phyloP scores from a whole-genome alignment of 2,113 vertebrate species.

The Sturnus vulgaris region DNA sequence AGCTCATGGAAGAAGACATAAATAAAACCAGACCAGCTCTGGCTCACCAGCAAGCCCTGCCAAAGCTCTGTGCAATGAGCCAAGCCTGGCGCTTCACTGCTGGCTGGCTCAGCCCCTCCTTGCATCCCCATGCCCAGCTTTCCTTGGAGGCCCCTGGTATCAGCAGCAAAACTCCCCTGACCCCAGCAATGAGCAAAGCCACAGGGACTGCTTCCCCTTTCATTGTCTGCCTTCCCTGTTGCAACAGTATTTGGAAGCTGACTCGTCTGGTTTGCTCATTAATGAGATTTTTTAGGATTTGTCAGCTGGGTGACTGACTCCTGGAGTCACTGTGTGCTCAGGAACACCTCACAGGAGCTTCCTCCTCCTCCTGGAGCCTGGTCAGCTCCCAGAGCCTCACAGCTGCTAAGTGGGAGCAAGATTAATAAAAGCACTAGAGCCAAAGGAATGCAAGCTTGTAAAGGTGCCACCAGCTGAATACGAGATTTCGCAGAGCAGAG shows the following conservation, averaged over 20 bases:
- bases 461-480: not conserved
- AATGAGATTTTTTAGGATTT: not conserved
- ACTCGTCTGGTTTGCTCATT: not conserved
- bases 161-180: not conserved
- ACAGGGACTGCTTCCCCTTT: not conserved
- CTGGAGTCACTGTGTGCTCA: not conserved
- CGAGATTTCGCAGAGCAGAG: not conserved
- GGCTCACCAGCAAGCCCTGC: not conserved
- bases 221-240: not conserved
- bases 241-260: not conserved
- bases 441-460: not conserved
- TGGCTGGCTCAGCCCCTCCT: not conserved
- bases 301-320: not conserved
- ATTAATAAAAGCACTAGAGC: not conserved
- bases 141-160: fast-evolving
- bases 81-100: not conserved
- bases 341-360: not conserved
- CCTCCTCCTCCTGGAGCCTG: not conserved
- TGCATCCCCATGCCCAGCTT: not conserved
- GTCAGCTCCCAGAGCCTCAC: not conserved
- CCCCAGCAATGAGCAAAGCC: fast-evolving
- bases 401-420: not conserved
- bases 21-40: not conserved
- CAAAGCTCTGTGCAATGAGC: not conserved
- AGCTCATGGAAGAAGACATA: fast-evolving